Evolutionary conservation across 2,113 vertebrate genomes (phyloP).

Genomic region (Phyllostomus discolor): DNA sequence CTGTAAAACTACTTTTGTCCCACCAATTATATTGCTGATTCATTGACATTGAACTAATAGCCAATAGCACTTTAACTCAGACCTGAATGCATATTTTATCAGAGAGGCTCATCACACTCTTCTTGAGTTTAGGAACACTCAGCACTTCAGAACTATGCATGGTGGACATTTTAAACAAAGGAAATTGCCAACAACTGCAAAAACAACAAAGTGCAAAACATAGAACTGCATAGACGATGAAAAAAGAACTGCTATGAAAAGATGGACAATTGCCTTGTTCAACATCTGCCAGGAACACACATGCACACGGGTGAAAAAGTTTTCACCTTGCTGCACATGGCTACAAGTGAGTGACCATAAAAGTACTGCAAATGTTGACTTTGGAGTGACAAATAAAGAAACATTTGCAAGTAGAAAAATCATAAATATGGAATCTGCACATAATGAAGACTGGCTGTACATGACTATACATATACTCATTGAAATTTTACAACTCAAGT

Average conservation of each 20-base stretch:
- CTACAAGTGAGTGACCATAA: not conserved
- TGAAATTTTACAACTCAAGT: not conserved
- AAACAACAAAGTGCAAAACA: not conserved
- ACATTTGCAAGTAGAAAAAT: not conserved
- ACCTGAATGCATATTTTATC: not conserved
- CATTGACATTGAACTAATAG: not conserved
- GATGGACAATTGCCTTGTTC: not conserved
- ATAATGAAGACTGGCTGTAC: not conserved
- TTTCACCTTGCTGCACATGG: not conserved
- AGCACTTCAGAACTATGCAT: not conserved
- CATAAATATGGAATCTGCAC: not conserved
- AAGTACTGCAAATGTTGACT: not conserved
- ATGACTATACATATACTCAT: not conserved
- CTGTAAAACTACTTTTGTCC: not conserved
- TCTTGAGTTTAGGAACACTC: not conserved
- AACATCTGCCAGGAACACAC: not conserved
- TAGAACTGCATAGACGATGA: not conserved
- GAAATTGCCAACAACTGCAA: not conserved
- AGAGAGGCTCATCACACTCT: not conserved
- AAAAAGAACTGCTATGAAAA: not conserved
- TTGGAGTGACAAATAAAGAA: not conserved
- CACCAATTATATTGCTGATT: not conserved
- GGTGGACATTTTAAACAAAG: not conserved
- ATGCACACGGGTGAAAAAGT: not conserved
- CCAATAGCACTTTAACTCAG: not conserved